phyloP scores from a whole-genome alignment of 1,140 invertebrate genomes.

The Nymphalis io region DNA sequence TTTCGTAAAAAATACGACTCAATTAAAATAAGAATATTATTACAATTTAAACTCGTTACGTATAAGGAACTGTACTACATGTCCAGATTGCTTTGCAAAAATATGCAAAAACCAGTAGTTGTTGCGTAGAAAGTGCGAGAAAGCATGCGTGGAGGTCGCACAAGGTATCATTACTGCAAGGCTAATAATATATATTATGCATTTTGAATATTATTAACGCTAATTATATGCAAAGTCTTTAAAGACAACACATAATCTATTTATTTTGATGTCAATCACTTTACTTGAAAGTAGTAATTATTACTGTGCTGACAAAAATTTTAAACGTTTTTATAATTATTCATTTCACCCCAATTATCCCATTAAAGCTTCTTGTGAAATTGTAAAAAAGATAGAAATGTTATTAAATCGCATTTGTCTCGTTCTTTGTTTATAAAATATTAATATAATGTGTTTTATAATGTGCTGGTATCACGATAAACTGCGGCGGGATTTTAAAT shows the following conservation, averaged over 20 bases:
- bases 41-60: background rate
- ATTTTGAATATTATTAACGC: slow-evolving; percentile 27
- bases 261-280: background rate
- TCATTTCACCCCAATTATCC: too few species aligned
- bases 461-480: too few species aligned
- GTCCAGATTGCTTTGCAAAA: slow-evolving; percentile 25
- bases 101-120: slow-evolving; percentile 34
- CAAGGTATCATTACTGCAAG: slow-evolving; percentile 26
- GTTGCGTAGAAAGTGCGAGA: slow-evolving; percentile 36
- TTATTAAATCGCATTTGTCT: too few species aligned
- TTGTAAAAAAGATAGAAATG: too few species aligned
- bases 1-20: background rate
- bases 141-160: slow-evolving; percentile 35
- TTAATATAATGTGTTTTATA: too few species aligned
- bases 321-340: too few species aligned
- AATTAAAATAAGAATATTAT: background rate
- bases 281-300: background rate
- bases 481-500: too few species aligned
- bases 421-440: too few species aligned
- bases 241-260: background rate
- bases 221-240: slow-evolving; percentile 2
- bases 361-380: too few species aligned
- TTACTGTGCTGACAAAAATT: too few species aligned
- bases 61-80: slow-evolving; percentile 11
- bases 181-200: slow-evolving; percentile 30